Base-by-base conservation (phyloP, 2,797 vertebrate species). In the Basileuterus tristriatus region DNA sequence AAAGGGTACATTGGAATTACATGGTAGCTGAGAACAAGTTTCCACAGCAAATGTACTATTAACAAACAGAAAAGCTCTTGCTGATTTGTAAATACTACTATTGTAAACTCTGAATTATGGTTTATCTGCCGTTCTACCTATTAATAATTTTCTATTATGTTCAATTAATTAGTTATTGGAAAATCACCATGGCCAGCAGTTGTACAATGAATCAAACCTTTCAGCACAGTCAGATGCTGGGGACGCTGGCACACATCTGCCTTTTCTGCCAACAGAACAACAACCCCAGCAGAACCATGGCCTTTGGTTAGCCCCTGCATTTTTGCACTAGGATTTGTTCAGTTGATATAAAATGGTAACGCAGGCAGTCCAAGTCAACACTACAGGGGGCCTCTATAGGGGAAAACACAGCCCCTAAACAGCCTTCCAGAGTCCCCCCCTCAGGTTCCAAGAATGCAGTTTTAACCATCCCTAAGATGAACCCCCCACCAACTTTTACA, bases 281-380 rank as follows among this genome's bases (percentile, higher is more conserved):
- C 72, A 41, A 68, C 71, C 75, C 65, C 60, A 34, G 65, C 72
- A 82, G 56, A 90, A 80, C 70, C 41, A 14, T 11, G 64, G 80
- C 81, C 91, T 94, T 89, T 53, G 74, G 41, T 87, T 53, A 85
- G 70, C 39, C 82, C 58, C 77, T 63, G 58, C 20, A 8, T 90
- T 80, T 79, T 75, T 78, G 83, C 77, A 70, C 32, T 15, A 21
- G 79, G 36, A 62, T 86, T 64, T 80, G 24, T 65, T 85, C 34
- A 68, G 77, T 75, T 67, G 84, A 77, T 87, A 91, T 58, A 59
- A 90, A 86, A 88, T 34, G 67, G 87, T 79, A 83, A 89, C 86
- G 91, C 24, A 53, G 75, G 52, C 71, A 75, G 90, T 70, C 49
- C 60, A 22, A 87, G 44, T 53, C 39, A 74, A 46, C 9, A 8